A percentile compares a stretch with the other conserved stretches of the same genome.
These are phyloP conservation scores for Leptocoma aspasia DNA, from an alignment of 2,113 vertebrate species.

Conservation along the genomic window DNA sequence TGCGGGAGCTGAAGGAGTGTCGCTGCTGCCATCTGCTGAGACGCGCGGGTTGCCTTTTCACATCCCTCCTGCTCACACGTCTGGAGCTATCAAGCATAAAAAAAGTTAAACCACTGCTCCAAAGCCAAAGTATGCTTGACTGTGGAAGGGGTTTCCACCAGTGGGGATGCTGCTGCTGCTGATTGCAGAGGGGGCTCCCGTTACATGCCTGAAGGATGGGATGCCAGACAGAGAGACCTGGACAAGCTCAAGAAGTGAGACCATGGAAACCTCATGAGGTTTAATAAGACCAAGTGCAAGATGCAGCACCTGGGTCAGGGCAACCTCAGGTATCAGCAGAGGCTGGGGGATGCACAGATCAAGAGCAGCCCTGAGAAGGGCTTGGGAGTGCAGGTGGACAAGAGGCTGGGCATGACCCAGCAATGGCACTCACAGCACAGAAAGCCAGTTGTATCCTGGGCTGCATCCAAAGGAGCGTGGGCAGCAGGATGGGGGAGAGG, in stretches of 20 bases:
- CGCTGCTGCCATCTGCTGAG: not conserved
- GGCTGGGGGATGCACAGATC: not conserved
- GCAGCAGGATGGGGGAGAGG: not conserved
- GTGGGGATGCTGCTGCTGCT: not conserved
- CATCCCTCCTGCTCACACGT: not conserved
- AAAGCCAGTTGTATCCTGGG: not conserved
- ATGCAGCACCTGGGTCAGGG: not conserved
- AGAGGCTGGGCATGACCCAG: not conserved
- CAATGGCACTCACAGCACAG: not conserved
- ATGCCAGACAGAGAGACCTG: not conserved
- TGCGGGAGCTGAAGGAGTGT: not conserved
- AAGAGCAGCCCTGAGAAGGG: not conserved
- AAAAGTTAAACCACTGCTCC: not conserved
- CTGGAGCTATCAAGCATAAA: not conserved
- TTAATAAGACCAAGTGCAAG: not conserved
- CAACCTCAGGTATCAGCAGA: fast-evolving
- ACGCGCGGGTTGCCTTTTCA: not conserved
- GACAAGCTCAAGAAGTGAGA: not conserved
- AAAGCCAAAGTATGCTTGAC: not conserved
- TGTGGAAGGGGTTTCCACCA: not conserved
- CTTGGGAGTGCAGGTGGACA: not conserved
- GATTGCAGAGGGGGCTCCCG: too few relatives aligned
- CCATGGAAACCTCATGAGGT: not conserved
- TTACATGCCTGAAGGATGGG: not conserved
- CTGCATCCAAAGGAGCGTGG: not conserved